Conservation (phyloP, 1,140 invertebrate genomes). For the Temnothorax nylanderi region DNA sequence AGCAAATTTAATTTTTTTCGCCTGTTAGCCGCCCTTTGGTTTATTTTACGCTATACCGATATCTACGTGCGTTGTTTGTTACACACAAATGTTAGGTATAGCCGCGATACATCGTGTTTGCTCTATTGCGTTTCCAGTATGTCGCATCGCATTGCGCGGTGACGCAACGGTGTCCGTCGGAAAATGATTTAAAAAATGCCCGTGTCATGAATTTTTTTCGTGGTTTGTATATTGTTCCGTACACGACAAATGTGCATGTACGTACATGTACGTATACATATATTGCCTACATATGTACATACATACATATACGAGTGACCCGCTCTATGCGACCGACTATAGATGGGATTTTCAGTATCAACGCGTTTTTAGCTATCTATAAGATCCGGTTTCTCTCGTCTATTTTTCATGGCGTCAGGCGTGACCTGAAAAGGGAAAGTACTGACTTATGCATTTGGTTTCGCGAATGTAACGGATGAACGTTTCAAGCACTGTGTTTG, state of each 20-base stretch:
- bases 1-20: conserved; percentile 56
- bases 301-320: background rate
- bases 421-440: background rate
- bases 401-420: background rate
- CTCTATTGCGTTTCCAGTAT: conserved; percentile 54
- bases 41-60: conserved; percentile 55
- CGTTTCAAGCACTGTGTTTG: background rate
- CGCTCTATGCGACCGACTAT: background rate
- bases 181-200: conserved; percentile 59
- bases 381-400: background rate
- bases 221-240: conserved; percentile 18
- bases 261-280: background rate
- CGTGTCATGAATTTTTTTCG: conserved; percentile 38
- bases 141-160: conserved; percentile 37
- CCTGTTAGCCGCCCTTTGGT: conserved; percentile 38
- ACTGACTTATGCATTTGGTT: background rate
- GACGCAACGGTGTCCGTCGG: conserved; percentile 9
- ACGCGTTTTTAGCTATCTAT: background rate
- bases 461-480: background rate
- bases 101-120: conserved; percentile 41
- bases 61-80: conserved; percentile 54
- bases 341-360: conserved; percentile 38
- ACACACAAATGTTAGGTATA: conserved; percentile 53
- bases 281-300: too few species aligned
- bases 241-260: background rate